phyloP scores from a whole-genome alignment of 1,140 invertebrate genomes.

The Sitobion miscanthi region DNA sequence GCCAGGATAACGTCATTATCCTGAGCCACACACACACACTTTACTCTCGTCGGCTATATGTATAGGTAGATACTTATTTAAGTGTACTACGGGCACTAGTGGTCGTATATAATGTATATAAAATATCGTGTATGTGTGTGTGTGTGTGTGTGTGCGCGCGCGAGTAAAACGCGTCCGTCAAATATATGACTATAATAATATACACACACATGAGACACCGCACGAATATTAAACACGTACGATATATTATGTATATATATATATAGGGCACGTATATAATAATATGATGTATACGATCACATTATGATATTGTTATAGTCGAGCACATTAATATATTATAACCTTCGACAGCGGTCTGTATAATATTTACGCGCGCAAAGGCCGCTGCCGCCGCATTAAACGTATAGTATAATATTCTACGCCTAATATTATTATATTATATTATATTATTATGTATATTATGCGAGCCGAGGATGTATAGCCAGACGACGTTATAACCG shows the following conservation, averaged over 20 bases:
- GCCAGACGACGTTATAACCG: not conserved
- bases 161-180: not conserved
- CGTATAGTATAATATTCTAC: too few relatives aligned
- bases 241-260: not conserved
- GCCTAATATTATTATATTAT: not conserved
- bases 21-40: not conserved
- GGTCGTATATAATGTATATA: not conserved
- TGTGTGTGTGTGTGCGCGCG: not conserved
- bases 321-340: not conserved
- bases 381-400: not conserved
- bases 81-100: not conserved
- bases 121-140: not conserved
- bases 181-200: not conserved
- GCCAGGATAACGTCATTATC: conserved; percentile 46
- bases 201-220: not conserved
- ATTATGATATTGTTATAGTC: not conserved
- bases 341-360: not conserved
- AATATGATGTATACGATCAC: not conserved
- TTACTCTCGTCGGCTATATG: not conserved
- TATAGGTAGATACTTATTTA: not conserved
- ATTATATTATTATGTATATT: not conserved
- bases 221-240: not conserved
- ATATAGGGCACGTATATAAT: not conserved
- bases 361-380: conserved; percentile 1
- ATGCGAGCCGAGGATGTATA: not conserved